Base-by-base conservation (phyloP, 1,140 invertebrate species). In the Glossosoma conforme region DNA sequence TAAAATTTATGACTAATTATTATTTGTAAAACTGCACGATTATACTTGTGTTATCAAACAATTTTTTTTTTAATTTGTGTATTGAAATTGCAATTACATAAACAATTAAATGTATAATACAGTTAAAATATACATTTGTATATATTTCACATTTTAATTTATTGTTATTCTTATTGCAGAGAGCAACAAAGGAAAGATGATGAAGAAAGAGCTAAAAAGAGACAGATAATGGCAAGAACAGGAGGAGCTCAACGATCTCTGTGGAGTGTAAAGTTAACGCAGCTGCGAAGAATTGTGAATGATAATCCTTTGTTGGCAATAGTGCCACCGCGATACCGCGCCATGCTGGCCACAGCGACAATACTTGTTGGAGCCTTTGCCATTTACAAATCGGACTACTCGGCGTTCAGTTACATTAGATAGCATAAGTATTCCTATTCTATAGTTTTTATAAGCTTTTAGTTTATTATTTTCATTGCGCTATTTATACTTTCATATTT, bases 301-400 rank as follows among this genome's bases (percentile, higher is more conserved):
- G 40, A 61, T 14, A 47, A 46, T 44, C 40, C 52, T 37, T 35
- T 61, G 18, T 48, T 61, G 18, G 59, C 61, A 41, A 48, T 60
- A 10, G 52, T 60, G 40, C 63, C 59, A 8, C 5, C 52, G 17
- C 25, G 62, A 56, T 70, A 73, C 51, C 66, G 72, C 48, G 60
- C 72, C 3, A 43, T 72, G 8, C 65, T 77, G 19, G 76, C 76
- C 8, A 68, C 76, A 6, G 74, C 75, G 10, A 74, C 78, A 2
- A 66, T 77, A 38, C 61, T 78, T 13, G 60, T 77, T 41, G 77
- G 74, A 42, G 66, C 73, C 45, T 76, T 75, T 64, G 68, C 73
- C 9, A 76, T 73, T 65, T 73, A 76, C 61, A 67, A 68, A 38
- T 70, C 67, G 40, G 71, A 71, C 22, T 64, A 67, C 47, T 58